Conservation (phyloP, 1,140 invertebrate genomes). For the Drosophila ohnishii region DNA sequence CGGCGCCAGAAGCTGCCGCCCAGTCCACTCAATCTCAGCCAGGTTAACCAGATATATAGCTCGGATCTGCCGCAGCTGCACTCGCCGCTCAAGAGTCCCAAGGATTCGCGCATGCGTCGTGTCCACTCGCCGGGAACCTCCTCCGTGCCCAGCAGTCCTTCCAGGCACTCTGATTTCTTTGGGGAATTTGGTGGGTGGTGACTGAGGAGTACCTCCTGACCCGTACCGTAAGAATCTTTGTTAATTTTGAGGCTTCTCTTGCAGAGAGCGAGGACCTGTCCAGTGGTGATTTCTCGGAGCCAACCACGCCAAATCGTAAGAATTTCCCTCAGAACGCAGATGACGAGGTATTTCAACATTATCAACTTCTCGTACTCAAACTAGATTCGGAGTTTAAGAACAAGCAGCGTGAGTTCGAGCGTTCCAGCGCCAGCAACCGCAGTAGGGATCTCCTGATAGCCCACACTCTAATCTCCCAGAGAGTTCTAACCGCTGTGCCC, state of each 20-base stretch:
- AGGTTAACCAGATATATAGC: conserved; percentile 75
- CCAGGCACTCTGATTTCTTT: conserved; percentile 86
- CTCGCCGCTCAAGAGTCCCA: conserved; percentile 73
- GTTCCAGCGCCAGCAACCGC: conserved; percentile 55
- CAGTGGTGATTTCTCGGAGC: conserved; percentile 81
- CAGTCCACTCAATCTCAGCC: conserved; percentile 75
- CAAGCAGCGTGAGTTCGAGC: conserved; percentile 89
- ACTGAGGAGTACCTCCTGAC: neutral
- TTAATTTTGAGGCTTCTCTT: conserved; percentile 8
- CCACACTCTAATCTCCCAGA: neutral
- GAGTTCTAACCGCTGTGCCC: neutral
- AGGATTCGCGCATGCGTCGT: conserved; percentile 69
- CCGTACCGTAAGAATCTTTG: neutral
- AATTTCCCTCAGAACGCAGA: conserved; percentile 78
- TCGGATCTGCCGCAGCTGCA: conserved; percentile 72
- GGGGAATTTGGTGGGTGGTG: conserved; percentile 69
- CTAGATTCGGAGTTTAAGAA: conserved; percentile 88
- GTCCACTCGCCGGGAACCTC: conserved; percentile 78
- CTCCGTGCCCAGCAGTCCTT: conserved; percentile 88
- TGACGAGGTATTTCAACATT: conserved; percentile 85
- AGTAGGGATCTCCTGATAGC: conserved; percentile 44
- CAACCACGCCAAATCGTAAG: conserved; percentile 75
- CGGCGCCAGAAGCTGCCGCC: conserved; percentile 66
- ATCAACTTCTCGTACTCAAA: conserved; percentile 87
- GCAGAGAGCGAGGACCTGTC: conserved; percentile 81